Base-by-base conservation (phyloP, 2,797 vertebrate species). In the Oceanodroma leucorhoa region DNA sequence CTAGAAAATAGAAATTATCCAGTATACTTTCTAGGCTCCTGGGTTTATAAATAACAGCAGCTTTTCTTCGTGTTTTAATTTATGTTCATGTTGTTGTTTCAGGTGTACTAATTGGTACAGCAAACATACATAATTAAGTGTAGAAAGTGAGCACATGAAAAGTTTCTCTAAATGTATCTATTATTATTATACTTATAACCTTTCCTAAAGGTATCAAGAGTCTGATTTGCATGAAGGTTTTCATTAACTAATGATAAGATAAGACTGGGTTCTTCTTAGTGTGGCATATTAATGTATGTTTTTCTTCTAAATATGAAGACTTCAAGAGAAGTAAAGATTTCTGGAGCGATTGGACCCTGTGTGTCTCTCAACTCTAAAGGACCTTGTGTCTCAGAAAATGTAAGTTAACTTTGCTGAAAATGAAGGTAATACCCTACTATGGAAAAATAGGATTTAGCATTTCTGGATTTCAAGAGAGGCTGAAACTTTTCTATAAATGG, bases 331-430 rank as follows among this genome's bases (percentile, higher is more conserved):
- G 98, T 99, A 94, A 99, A 99, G 97, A 98, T 99, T 80, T 99
- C 99, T 12, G 99, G 99, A 96, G 99, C 99, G 0, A 99, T 99
- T 87, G 99, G 99, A 66, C 99, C 99, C 9, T 99, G 99, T 93
- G 98, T 99, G 14, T 99, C 99, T 36, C 98, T 99, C 41, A 99
- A 98, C 67, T 98, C 99, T 57, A 99, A 99, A 97, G 99, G 99
- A 94, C 99, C 99, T 10, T 99, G 99, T 76, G 99, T 99, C 45
- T 99, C 99, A 93, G 99, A 99, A 98, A 99, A 99, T 27, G 99
- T 99, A 97, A 96, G 99, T 98, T 57, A 69, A 48, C 7, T 89
- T 93, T 5, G 2, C 76, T 93, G 40, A 89, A 85, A 87, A 71
- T 76, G 5, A 62, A 70, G 45, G 22, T 38, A 40, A 55, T 73